Base-by-base conservation (phyloP, 2,888 invertebrate species). In the Iselma pallidipennis region DNA sequence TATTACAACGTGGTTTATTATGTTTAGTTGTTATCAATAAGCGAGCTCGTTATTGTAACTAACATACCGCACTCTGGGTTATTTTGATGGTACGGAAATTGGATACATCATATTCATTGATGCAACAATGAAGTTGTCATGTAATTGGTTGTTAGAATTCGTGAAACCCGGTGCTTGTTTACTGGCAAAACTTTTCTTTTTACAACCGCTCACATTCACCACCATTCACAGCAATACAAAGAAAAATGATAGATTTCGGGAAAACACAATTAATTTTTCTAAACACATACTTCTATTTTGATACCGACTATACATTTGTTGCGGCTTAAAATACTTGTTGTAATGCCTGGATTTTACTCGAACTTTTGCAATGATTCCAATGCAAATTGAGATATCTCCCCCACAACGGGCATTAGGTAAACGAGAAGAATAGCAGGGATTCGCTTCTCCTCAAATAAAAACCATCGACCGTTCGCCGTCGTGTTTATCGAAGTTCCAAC, bases 1-100 rank as follows among this genome's bases (percentile, higher is more conserved):
- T 68, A 73, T 73, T 74, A 73, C 73, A 69, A 70, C 66, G 60
- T 61, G 66, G 62, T 23, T 66, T 67, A 69, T 69, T 69, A 66
- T 69, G 63, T 68, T 68, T 64, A 63, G 65, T 56, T 55, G 63
- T 70, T 68, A 69, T 65, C 72, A 75, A 75, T 74, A 73, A 72
- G 74, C 66, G 57, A 63, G 70, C 71, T 76, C 74, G 75, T 76
- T 76, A 76, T 71, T 70, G 71, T 71, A 75, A 72, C 74, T 71
- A 71, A 63, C 71, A 69, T 70, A 74, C 72, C 70, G 72, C 71
- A 70, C 61, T 31, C 61, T 54, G 29, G n/a, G n/a, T n/a, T 55
- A 59, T 68, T 56, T 62, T 63, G 66, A 67, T 69, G 68, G 66
- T 66, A 65, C 49, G 62, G 71, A 69, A 71, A 74, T 71, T 71